A percentile compares a stretch with the other conserved stretches of the same genome.
Conservation (phyloP, 2,113 vertebrate species). For the Mormyrus iriodes region DNA sequence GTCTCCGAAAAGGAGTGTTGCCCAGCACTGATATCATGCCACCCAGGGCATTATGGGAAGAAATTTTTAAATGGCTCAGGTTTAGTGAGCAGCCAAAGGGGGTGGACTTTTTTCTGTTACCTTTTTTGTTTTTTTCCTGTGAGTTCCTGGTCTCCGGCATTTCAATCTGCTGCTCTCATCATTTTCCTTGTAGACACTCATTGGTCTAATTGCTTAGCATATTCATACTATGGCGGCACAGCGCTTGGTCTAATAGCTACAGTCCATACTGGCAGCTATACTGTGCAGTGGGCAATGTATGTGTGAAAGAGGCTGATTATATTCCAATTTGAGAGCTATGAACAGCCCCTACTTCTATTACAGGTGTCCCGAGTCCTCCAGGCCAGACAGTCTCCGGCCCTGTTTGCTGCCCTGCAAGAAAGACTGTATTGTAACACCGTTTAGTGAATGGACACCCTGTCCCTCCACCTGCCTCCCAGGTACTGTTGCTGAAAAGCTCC, state of each 20-base stretch:
- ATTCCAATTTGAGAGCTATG: not conserved
- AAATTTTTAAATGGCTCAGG: slow-evolving; percentile 15
- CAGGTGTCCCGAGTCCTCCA: slow-evolving; percentile 83
- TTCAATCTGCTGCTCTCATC: slow-evolving; percentile 2
- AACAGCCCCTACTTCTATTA: not conserved
- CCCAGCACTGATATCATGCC: not conserved
- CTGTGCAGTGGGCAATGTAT: not conserved
- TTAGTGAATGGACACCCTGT: slow-evolving; percentile 90
- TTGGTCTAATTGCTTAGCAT: not conserved
- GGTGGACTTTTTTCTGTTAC: too few relatives aligned
- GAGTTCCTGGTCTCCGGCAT: slow-evolving; percentile 28
- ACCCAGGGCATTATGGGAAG: not conserved
- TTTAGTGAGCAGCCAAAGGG: slow-evolving; percentile 43
- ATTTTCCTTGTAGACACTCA: not conserved
- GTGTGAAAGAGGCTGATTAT: not conserved
- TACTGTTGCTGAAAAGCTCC: slow-evolving; percentile 39
- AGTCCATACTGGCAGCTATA: not conserved
- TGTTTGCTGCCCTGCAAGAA: slow-evolving; percentile 82
- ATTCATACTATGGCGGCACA: not conserved
- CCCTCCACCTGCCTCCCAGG: slow-evolving; percentile 73
- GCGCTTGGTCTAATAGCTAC: not conserved
- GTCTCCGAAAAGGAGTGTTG: not conserved
- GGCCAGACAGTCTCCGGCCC: slow-evolving; percentile 62
- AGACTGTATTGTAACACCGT: slow-evolving; percentile 83
- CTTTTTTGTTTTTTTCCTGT: slow-evolving; percentile 40